These are phyloP conservation scores for Trichechus manatus DNA, from an alignment of 2,113 vertebrate species.

Conservation along the genomic window DNA sequence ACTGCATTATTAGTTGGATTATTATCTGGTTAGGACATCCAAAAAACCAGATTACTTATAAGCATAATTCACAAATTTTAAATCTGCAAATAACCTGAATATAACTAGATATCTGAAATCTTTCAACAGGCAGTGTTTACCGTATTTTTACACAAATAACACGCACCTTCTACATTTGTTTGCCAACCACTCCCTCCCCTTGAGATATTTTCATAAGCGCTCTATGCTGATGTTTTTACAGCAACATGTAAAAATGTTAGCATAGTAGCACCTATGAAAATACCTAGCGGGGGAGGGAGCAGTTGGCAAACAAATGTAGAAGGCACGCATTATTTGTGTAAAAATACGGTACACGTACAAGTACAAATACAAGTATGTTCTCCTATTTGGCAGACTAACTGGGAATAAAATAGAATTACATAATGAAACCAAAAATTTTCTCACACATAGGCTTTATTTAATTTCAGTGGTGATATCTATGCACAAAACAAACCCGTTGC, in stretches of 20 bases:
- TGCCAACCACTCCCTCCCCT: too few relatives aligned
- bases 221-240: too few relatives aligned
- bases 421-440: constrained; percentile 61
- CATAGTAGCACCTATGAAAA: too few relatives aligned
- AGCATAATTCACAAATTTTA: constrained; percentile 60
- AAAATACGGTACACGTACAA: not conserved
- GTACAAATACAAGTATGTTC: not conserved
- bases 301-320: too few relatives aligned
- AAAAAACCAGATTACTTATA: not conserved
- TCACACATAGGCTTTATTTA: constrained; percentile 47
- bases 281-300: too few relatives aligned
- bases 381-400: constrained; percentile 26
- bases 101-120: not conserved
- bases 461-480: constrained; percentile 14
- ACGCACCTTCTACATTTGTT: too few relatives aligned
- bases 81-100: constrained; percentile 44
- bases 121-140: constrained; percentile 36
- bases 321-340: too few relatives aligned
- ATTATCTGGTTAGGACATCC: constrained; percentile 49
- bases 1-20: constrained; percentile 32
- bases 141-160: too few relatives aligned
- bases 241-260: too few relatives aligned
- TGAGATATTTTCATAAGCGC: too few relatives aligned
- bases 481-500: not conserved
- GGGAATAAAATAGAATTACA: constrained; percentile 49